A percentile compares a stretch with the other conserved stretches of the same genome.
Evolutionary conservation across 2,113 vertebrate species (phyloP).

Genomic region (Monopterus albus): DNA sequence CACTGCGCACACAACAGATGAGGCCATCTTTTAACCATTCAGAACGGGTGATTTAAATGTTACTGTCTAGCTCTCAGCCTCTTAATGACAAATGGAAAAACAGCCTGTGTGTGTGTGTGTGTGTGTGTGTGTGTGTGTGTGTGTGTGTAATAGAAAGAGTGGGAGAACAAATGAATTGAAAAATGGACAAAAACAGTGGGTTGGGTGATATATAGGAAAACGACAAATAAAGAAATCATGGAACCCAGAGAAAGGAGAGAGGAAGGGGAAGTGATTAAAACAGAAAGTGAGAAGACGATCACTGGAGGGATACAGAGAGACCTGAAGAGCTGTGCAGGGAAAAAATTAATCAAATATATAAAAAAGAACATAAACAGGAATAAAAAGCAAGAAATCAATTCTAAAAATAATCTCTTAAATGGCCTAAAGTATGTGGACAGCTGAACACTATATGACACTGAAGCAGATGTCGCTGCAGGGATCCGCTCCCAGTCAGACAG

Average conservation of each 20-base stretch:
- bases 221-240: conserved; percentile 53
- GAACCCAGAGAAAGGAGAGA: conserved; percentile 7
- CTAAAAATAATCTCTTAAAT: too few species aligned
- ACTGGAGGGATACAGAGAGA: conserved; percentile 10
- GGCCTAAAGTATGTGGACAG: too few species aligned
- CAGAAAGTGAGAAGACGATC: not conserved
- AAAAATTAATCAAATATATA: too few species aligned
- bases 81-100: conserved; percentile 72
- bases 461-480: too few species aligned
- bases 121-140: conserved; percentile 33
- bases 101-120: conserved; percentile 35
- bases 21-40: conserved; percentile 73
- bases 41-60: conserved; percentile 66
- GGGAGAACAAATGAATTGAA: conserved; percentile 41
- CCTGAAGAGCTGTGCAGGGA: too few species aligned
- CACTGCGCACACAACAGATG: conserved; percentile 50
- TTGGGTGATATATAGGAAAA: conserved; percentile 45
- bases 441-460: too few species aligned
- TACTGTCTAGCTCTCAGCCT: conserved; percentile 64
- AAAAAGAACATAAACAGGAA: too few species aligned
- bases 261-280: conserved; percentile 10
- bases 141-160: not conserved
- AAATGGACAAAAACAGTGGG: conserved; percentile 21
- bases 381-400: too few species aligned
- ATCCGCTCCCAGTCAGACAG: too few species aligned